phyloP scores from a whole-genome alignment of 2,113 vertebrate genomes.

The Sus scrofa region T2T-Sscrofa CM000823.6:37785001-37785500 shows the following conservation, averaged over 20 bases:
- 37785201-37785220: background rate
- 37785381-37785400: background rate
- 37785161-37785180: background rate
- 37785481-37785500: no score
- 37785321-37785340: background rate
- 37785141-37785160: background rate
- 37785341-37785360: background rate
- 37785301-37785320: background rate
- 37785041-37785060: constrained; percentile 56
- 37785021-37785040: constrained; percentile 70
- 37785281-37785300: background rate
- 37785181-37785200: background rate
- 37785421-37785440: no score
- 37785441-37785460: no score
- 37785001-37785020: constrained; percentile 35
- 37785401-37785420: no score
- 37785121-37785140: background rate
- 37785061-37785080: constrained; percentile 57
- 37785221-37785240: rapidly evolving
- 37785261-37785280: background rate
- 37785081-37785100: background rate
- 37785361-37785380: background rate
- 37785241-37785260: background rate
- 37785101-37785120: background rate
- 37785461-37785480: no score